These are phyloP conservation scores for Morpho helenor DNA, from an alignment of 2,888 invertebrate species.

Conservation along the genomic window DNA sequence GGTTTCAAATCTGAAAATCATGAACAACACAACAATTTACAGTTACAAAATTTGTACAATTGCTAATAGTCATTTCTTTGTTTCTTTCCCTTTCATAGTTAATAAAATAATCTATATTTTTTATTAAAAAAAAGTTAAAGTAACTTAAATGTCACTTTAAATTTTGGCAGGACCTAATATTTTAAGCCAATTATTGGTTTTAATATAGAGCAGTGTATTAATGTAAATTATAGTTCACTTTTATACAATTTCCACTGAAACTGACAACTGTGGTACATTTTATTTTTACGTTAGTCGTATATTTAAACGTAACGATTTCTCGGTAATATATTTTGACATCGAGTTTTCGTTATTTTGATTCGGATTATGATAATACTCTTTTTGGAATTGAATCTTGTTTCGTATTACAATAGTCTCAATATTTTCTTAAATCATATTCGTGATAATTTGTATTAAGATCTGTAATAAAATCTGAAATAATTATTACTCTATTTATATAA, in stretches of 20 bases:
- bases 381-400: conserved; percentile 68
- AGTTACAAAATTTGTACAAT: too few relatives aligned
- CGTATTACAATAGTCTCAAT: conserved; percentile 43
- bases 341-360: conserved; percentile 10
- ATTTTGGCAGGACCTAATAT: too few relatives aligned
- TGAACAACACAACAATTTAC: too few relatives aligned
- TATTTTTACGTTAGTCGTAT: conserved; percentile 24
- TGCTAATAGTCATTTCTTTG: too few relatives aligned
- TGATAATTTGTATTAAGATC: conserved; percentile 35
- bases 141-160: too few relatives aligned
- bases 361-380: conserved; percentile 33
- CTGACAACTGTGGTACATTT: conserved; percentile 30
- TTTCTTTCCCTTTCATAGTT: too few relatives aligned
- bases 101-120: too few relatives aligned
- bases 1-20: too few relatives aligned
- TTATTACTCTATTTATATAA: conserved; percentile 4
- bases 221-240: conserved; percentile 1
- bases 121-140: too few relatives aligned
- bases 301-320: conserved; percentile 5
- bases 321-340: conserved; percentile 8
- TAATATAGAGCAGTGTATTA: too few relatives aligned
- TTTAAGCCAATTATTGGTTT: too few relatives aligned
- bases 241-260: conserved; percentile 1
- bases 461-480: conserved; percentile 14
- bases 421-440: conserved; percentile 67